Evolutionary conservation across 2,888 invertebrate species (phyloP), one percentile per base, ranked within the genome.

Genomic region (Ferrisia virgata): DNA sequence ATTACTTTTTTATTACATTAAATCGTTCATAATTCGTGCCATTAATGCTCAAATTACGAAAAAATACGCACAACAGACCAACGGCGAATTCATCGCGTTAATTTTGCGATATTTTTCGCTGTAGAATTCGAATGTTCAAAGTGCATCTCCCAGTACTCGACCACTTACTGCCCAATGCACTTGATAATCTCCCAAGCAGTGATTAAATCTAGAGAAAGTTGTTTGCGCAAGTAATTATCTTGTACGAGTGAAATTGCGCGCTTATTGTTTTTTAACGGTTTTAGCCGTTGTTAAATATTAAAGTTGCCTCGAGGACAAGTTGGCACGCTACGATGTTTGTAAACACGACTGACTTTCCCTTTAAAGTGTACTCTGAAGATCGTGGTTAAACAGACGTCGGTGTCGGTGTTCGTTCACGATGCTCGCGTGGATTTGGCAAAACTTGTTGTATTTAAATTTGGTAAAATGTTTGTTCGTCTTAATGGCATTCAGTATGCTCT

Each of bases 401-500:
- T 79, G 47, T 25, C 79, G 79, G 47, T 80, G 47, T 13, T 80
- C 80, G 53, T 2, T 80, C 47, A 53, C 31, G 43, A 53, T 64
- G 64, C 13, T 64, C 64, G 64, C 28, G 64, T 64, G 64, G 64
- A 25, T 76, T 76, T 76, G n/a, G 15, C 72, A 64, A 18, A 82
- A 39, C 31, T 85, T 82, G 31, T 87, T 87, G 87, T 86, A 87
- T 25, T 76, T 87, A 25, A 89, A 89, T 86, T 86, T 88, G 25
- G 85, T 88, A 25, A 87, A 87, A 86, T 43, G 87, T 28, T 22
- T 86, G 4, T 89, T 89, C 84, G 43, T 86, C 15, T 82, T 87
- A 0, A 84, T 85, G 84, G 85, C 87, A 5, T 33, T 87, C 4
- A 58, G 85, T 1, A 87, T 91, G 4, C 90, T 92, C 0, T 88